A percentile compares a stretch with the other conserved stretches of the same genome.
Evolutionary conservation across 2,888 invertebrate genomes (phyloP).

Genomic region (Acanthosepion lycidas): DNA sequence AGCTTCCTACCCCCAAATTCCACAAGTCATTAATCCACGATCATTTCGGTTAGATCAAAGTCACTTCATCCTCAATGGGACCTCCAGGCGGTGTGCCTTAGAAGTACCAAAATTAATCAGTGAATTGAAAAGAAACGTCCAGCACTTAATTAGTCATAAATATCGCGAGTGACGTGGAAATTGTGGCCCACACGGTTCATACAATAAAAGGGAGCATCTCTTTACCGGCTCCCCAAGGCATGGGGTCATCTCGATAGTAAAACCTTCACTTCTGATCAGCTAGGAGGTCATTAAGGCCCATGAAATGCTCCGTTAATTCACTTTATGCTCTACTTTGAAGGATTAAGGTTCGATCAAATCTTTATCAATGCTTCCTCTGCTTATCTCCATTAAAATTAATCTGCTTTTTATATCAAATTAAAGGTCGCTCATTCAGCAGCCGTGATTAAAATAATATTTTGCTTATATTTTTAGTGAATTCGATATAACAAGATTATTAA

Average conservation of each 20-base stretch:
- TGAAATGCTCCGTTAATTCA: neutral
- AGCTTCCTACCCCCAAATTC: neutral
- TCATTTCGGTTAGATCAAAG: neutral
- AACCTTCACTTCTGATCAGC: neutral
- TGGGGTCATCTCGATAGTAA: neutral
- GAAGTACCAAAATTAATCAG: slow-evolving; percentile 33
- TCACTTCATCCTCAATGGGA: neutral
- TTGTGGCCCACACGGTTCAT: neutral
- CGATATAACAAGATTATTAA: neutral
- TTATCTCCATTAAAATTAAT: neutral
- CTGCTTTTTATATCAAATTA: neutral
- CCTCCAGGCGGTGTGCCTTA: neutral
- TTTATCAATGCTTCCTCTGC: neutral
- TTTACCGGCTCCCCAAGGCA: neutral
- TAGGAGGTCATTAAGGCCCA: neutral
- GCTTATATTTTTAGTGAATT: neutral
- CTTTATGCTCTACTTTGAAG: neutral
- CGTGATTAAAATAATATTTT: neutral
- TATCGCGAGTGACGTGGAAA: neutral
- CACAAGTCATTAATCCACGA: neutral
- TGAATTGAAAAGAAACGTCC: slow-evolving; percentile 33
- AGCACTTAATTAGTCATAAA: slow-evolving; percentile 20
- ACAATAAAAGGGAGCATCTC: slow-evolving; percentile 5
- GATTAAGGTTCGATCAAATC: neutral
- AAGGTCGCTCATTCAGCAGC: neutral